Evolutionary conservation across 2,113 vertebrate genomes (phyloP).

Genomic region (Orcinus orca): DNA sequence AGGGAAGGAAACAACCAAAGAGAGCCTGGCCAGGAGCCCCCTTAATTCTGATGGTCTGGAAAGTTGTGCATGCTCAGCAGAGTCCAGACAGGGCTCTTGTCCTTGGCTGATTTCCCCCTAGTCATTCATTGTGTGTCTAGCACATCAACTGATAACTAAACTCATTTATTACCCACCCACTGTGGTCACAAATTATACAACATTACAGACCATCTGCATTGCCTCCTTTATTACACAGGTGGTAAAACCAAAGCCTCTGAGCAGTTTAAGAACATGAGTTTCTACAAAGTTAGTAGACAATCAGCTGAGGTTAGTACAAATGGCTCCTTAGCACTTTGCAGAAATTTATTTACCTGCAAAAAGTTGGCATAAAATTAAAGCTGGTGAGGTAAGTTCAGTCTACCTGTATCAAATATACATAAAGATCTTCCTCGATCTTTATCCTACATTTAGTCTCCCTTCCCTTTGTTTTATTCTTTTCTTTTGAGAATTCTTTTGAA

Average conservation of each 20-base stretch:
- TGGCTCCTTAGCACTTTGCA: not conserved
- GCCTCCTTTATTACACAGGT: not conserved
- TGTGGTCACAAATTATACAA: not conserved
- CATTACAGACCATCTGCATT: not conserved
- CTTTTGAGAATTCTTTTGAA: constrained; percentile 8
- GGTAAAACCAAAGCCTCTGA: not conserved
- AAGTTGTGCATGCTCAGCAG: not conserved
- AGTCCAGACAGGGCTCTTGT: not conserved
- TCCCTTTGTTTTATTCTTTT: not conserved
- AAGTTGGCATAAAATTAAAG: constrained; percentile 4
- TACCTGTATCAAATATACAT: not conserved
- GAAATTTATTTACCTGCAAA: constrained; percentile 8
- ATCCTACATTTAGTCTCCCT: not conserved
- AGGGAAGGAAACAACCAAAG: not conserved
- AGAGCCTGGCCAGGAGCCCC: not conserved
- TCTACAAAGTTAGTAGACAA: not conserved
- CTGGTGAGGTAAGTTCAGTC: not conserved
- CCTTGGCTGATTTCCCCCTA: not conserved
- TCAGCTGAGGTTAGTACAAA: not conserved
- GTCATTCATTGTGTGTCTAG: not conserved
- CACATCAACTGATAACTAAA: not conserved
- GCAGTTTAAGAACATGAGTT: not conserved
- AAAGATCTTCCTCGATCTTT: not conserved
- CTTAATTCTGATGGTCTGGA: not conserved
- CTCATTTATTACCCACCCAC: not conserved